Evolutionary conservation across 2,797 vertebrate species (phyloP), one percentile per base, ranked within the genome.

Genomic region (Pseudopleuronectes americanus): DNA sequence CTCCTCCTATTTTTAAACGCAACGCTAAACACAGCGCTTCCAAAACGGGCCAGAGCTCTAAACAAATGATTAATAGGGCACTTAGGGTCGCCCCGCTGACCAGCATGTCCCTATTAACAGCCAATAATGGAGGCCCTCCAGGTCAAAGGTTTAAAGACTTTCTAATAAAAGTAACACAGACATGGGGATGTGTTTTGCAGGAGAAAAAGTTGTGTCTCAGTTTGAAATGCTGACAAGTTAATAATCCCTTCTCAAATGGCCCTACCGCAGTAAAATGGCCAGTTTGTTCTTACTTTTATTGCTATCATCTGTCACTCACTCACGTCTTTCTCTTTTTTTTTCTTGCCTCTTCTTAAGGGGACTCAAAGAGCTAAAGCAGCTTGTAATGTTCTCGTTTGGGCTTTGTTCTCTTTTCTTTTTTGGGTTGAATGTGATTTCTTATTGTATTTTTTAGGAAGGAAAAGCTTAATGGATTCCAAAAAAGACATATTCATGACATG

Each of bases 181-280:
- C 86, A 86, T 81, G 77, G 82, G 91, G 94, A 92, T 87, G 93
- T 92, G 90, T 92, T 93, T 95, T 92, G 87, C 90, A 87, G 86
- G 74, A 80, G 84, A 89, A 88, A 87, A 89, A 91, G 81, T 90
- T 94, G 92, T 94, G 91, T 93, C 93, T 95, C 85, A 79, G 90
- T 96, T 94, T 95, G 93, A 95, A 95, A 96, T 90, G 94, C 88
- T 97, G 97, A 97, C 97, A 97, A 93, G 93, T 95, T 99, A 97
- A 98, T 98, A 96, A 95, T 90, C 94, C 92, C 95, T 92, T 92
- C 90, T 88, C 93, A 95, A 96, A 95, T 86, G 77, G 88, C 90
- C 90, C 87, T 92, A 90, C 90, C 89, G 64, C 92, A 92, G 90
- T 87, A 88, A 92, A 93, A 92, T 92, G 89, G 91, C 84, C 91